Evolutionary conservation across 2,888 invertebrate genomes (phyloP).

Genomic region (Choreutis nemorana): DNA sequence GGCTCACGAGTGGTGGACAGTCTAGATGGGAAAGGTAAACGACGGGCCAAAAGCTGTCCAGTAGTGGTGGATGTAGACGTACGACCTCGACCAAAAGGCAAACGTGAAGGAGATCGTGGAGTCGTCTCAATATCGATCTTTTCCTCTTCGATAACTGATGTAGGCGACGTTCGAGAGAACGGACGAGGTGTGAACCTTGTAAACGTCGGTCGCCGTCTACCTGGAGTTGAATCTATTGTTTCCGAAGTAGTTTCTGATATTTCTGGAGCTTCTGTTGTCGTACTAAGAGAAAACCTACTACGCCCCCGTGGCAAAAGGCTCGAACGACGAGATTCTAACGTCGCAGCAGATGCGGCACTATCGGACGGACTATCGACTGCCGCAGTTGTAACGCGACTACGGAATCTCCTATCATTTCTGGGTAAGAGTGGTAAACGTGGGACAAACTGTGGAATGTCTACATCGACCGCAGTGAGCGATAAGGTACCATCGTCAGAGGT

Average conservation of each 20-base stretch:
- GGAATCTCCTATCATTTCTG: conserved; percentile 14
- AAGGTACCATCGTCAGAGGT: conserved; percentile 55
- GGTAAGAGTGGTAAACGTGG: conserved; percentile 21
- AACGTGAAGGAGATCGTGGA: conserved; percentile 25
- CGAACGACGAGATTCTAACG: conserved; percentile 39
- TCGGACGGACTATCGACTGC: conserved; percentile 29
- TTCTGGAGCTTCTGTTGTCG: conserved; percentile 27
- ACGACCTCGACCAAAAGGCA: conserved; percentile 34
- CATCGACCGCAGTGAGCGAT: conserved; percentile 61
- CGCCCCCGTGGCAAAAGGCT: conserved; percentile 40
- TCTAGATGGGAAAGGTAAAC: conserved; percentile 34
- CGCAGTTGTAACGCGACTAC: conserved; percentile 26
- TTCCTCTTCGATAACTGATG: conserved; percentile 14
- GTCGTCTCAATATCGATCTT: conserved; percentile 17
- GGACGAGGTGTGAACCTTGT: conserved; percentile 52
- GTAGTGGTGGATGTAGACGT: conserved; percentile 17
- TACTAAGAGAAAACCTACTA: conserved; percentile 30
- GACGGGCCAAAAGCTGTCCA: conserved; percentile 28
- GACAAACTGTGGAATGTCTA: conserved; percentile 27
- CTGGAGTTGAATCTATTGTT: conserved; percentile 21
- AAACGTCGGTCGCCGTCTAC: conserved; percentile 35
- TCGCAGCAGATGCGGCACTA: conserved; percentile 49
- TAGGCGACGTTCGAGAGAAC: conserved; percentile 27
- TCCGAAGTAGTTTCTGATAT: conserved; percentile 14
- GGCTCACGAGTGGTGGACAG: conserved; percentile 28